Conservation (phyloP, 2,797 vertebrate genomes). For the Aphelocoma californica region DNA sequence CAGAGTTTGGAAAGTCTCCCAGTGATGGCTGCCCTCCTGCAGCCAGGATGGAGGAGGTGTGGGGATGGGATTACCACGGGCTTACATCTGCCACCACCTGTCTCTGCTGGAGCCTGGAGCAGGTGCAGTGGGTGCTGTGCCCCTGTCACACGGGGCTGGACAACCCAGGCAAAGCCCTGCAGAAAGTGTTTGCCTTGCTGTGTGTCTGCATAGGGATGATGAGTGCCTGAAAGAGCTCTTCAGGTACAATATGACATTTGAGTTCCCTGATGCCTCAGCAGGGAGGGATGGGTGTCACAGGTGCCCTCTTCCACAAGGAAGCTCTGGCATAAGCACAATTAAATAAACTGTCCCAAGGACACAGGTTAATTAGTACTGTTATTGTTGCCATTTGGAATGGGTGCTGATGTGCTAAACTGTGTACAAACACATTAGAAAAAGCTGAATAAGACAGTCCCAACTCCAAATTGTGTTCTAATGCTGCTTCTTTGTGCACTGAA, state of each 20-base stretch:
- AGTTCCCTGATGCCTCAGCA: not conserved
- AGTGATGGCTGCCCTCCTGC: not conserved
- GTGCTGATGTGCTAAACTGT: not conserved
- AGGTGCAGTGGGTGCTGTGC: not conserved
- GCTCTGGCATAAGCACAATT: not conserved
- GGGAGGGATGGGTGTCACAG: not conserved
- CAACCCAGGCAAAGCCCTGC: not conserved
- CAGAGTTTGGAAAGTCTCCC: not conserved
- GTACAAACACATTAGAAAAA: not conserved
- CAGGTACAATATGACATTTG: not conserved
- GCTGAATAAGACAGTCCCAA: not conserved
- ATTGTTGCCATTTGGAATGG: not conserved
- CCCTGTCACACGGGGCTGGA: not conserved
- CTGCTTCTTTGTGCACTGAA: not conserved
- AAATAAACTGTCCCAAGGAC: not conserved
- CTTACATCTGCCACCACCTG: not conserved
- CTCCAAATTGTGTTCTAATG: not conserved
- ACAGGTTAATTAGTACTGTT: not conserved
- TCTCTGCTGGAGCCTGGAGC: not conserved
- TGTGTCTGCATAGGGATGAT: not conserved
- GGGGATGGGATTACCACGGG: not conserved
- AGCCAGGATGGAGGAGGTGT: not conserved
- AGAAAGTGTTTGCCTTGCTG: fast-evolving
- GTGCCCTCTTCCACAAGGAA: not conserved
- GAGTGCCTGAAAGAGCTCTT: not conserved